Evolutionary conservation across 2,888 invertebrate genomes (phyloP).

Genomic region (Acleris laterana): DNA sequence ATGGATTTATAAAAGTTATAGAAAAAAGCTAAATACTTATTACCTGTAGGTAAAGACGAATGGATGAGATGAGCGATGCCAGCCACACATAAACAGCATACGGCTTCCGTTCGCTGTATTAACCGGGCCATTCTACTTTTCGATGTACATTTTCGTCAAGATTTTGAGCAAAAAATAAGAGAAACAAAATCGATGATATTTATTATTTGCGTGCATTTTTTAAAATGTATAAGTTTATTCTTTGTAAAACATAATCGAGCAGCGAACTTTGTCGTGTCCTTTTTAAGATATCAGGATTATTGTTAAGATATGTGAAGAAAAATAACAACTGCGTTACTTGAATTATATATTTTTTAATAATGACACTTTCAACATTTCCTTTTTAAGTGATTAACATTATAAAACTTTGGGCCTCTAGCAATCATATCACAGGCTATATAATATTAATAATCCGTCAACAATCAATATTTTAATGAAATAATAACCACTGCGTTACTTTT

Average conservation of each 20-base stretch:
- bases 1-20: no score
- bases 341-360: not conserved
- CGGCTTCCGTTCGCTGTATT: no score
- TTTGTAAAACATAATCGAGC: not conserved
- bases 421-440: no score
- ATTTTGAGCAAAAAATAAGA: not conserved
- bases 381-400: not conserved
- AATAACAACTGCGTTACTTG: not conserved
- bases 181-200: not conserved
- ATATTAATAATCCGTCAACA: not conserved
- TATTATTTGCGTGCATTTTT: not conserved
- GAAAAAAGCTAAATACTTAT: no score
- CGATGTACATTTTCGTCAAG: not conserved
- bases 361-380: not conserved
- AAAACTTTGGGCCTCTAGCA: not conserved
- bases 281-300: not conserved
- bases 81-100: no score
- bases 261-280: not conserved
- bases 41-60: no score
- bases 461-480: not conserved
- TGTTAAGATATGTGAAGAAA: not conserved
- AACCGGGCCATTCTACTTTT: not conserved
- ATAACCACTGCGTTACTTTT: slow-evolving; percentile 1
- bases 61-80: no score
- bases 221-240: not conserved